Evolutionary conservation across 2,113 vertebrate species (phyloP), one percentile per base, ranked within the genome.

Genomic region (Opisthocomus hoazin): DNA sequence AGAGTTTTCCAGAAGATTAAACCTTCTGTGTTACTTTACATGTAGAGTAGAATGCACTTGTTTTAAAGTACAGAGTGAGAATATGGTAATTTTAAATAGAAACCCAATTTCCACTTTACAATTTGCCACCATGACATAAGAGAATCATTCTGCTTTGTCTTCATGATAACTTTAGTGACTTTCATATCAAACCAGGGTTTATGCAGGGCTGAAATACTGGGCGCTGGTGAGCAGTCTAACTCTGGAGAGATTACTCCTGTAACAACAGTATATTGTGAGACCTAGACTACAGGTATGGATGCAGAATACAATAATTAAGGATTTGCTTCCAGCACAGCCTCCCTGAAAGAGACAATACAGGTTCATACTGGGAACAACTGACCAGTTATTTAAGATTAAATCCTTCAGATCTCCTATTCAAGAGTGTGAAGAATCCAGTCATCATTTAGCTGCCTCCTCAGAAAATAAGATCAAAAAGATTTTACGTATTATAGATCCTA

Each of bases 401-500:
- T 56, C 50, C 30, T 56, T 48, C 56, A 69, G 32, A 32, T 10
- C 11, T 32, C 17, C 10, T 37, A 5, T 57, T 73, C 53, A 68
- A 57, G 65, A 68, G 4, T 14, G 34, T 0, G 1, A 87, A 77
- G 46, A 48, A 48, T 37, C n/a, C 46, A 61, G 12, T 24, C 13
- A 65, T 11, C 15, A 41, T 32, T 70, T 34, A 45, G 1, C n/a
- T 77, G 10, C 19, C 29, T 87, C 57, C 26, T 83, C 36, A 57
- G 32, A 76, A 57, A 30, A 37, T 0, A 29, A 10, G 15, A 46
- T 20, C 19, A 65, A 48, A 48, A 57, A 23, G 21, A 29, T 4
- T 41, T 70, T 3, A 26, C 0, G 0, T 16, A 9, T 24, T 23
- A 37, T 3, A 43, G 74, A 64, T 19, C 37, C 37, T 23, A 13